phyloP scores from a whole-genome alignment of 1,140 invertebrate species.

The Callitettix versicolor region DNA sequence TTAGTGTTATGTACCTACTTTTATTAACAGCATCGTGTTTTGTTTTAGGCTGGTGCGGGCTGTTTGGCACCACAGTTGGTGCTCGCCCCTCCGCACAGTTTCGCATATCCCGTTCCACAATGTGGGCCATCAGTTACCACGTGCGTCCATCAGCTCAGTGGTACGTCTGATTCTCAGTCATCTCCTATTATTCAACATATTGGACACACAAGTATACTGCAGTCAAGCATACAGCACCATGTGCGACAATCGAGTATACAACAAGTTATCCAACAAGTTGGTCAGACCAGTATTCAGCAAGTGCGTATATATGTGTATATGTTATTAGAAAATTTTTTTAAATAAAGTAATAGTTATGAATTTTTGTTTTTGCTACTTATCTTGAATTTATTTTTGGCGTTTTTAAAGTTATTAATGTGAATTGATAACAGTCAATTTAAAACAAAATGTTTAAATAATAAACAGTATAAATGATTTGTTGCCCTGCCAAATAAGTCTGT shows the following conservation, averaged over 20 bases:
- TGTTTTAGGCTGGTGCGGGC: conserved; percentile 22
- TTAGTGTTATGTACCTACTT: no score
- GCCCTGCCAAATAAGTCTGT: no score
- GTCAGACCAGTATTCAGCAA: conserved; percentile 16
- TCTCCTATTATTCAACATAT: conserved; percentile 19
- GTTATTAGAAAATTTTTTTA: no score
- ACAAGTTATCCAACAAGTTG: conserved; percentile 18
- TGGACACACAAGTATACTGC: conserved; percentile 23
- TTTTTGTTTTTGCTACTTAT: no score
- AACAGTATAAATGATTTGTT: no score
- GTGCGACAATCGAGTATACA: conserved; percentile 10
- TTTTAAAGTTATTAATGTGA: no score
- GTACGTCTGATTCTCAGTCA: neutral
- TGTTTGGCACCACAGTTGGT: conserved; percentile 21
- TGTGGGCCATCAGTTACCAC: neutral
- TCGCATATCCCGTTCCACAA: conserved; percentile 1
- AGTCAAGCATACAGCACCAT: conserved; percentile 15
- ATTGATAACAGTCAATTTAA: no score
- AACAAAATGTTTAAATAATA: no score
- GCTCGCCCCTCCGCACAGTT: conserved; percentile 21
- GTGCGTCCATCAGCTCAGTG: conserved; percentile 5
- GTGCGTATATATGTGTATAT: conserved; percentile 5
- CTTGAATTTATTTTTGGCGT: no score
- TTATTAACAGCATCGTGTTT: no score
- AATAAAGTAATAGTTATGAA: no score